Base-by-base conservation (phyloP, 2,113 vertebrate species). In the Hyla sarda region DNA sequence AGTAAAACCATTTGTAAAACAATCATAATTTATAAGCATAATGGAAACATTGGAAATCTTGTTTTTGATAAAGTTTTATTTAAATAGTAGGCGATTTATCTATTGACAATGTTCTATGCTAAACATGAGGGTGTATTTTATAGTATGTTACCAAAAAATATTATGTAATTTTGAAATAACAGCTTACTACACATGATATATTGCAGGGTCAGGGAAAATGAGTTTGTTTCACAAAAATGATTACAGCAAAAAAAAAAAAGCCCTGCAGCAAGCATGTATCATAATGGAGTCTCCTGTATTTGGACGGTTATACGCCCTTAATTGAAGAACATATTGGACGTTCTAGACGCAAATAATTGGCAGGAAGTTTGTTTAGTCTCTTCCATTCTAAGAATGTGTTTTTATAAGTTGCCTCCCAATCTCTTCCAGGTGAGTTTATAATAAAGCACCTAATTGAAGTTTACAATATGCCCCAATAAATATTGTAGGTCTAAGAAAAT, bases 371-470 rank as follows among this genome's bases (percentile, higher is more conserved):
- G 48, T 67, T 78, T 37, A n/a, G 47, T 71, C 30, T 65, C 47
- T 86, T 80, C 34, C 32, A 71, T 60, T 73, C 19, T 78, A 72
- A n/a, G 8, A 13, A 80, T 54, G 32, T 17, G n/a, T 14, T 9
- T 60, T 60, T 58, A 37, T 71, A 81, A 56, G n/a, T 87, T 73
- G 50, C 69, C 58, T 19, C 67, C 1, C 73, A 82, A 87, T 87
- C 52, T 62, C 23, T 87, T 87, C 54, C 67, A 74, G 52, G 52
- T 74, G 41, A 73, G 37, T 87, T 60, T 81, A 82, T 82, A 73
- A 74, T 62, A 30, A 25, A 87, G n/a, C 25, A 73, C 25, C 75
- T 73, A 56, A 80, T 80, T n/a, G 48, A 37, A 80, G 41, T 67
- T 67, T 45, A 73, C 71, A 60, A 17, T 80, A 41, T 81, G 16